Conservation (phyloP, 1,140 invertebrate genomes). For the Cydia amplana region DNA sequence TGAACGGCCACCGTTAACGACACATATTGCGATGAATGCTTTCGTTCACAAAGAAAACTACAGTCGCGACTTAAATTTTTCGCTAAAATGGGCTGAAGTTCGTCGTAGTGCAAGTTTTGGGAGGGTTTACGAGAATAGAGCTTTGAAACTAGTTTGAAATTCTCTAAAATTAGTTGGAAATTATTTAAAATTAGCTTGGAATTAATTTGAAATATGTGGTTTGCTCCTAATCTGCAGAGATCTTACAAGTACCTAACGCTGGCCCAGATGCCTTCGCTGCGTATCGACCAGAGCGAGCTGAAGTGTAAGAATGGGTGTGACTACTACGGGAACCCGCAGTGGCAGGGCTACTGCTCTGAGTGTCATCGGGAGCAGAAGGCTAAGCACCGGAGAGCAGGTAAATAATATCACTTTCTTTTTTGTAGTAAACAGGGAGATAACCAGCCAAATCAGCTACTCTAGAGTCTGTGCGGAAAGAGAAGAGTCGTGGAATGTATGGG, state of each 20-base stretch:
- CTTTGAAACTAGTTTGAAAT: slow-evolving; percentile 47
- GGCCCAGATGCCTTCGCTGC: slow-evolving; percentile 85
- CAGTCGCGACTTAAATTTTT: slow-evolving; percentile 14
- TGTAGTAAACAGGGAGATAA: no score
- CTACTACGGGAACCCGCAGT: slow-evolving; percentile 97
- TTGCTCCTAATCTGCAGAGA: slow-evolving; percentile 73
- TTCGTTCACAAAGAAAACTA: slow-evolving; percentile 45
- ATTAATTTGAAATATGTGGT: slow-evolving; percentile 64
- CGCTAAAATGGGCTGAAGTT: slow-evolving; percentile 31
- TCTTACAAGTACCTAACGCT: slow-evolving; percentile 82
- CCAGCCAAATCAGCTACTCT: no score
- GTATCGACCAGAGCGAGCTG: slow-evolving; percentile 91
- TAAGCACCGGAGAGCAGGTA: slow-evolving; percentile 80
- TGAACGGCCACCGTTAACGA: slow-evolving; percentile 60
- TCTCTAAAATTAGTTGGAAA: not conserved
- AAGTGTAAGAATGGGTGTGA: slow-evolving; percentile 98
- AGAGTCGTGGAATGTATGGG: no score
- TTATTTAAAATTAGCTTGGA: slow-evolving; percentile 34
- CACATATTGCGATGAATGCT: slow-evolving; percentile 54
- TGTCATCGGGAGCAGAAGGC: slow-evolving; percentile 88
- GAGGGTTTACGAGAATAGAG: slow-evolving; percentile 57
- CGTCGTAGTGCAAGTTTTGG: slow-evolving; percentile 43
- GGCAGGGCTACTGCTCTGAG: slow-evolving; percentile 97
- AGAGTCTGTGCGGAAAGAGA: no score
- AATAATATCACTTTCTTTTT: slow-evolving; percentile 32